Percentiles rank a stretch among this genome's conserved stretches.
Conservation (phyloP, 1,140 invertebrate species). For the Lepidostoma basale region DNA sequence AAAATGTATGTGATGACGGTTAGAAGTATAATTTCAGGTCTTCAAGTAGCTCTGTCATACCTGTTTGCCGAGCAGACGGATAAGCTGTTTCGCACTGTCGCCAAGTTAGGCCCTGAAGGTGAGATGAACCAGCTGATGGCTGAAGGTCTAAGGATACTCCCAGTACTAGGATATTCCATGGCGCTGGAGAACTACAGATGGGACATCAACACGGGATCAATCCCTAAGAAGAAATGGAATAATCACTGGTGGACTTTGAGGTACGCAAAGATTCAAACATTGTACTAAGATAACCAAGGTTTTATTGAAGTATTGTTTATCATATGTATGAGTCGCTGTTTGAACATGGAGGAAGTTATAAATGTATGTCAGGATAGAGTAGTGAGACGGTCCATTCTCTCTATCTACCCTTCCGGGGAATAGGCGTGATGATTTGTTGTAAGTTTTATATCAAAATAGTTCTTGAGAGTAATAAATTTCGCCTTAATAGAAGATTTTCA, state of each 20-base stretch:
- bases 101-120: slow-evolving; percentile 52
- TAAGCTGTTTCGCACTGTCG: slow-evolving; percentile 51
- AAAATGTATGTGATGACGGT: no score
- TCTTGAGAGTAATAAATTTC: neutral
- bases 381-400: no score
- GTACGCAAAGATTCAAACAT: slow-evolving; percentile 49
- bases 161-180: slow-evolving; percentile 65
- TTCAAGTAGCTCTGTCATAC: slow-evolving; percentile 76
- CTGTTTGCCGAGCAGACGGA: slow-evolving; percentile 67
- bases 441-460: neutral
- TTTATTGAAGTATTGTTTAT: no score
- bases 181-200: slow-evolving; percentile 65
- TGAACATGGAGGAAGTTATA: no score
- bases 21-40: slow-evolving; percentile 59
- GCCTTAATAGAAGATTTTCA: neutral
- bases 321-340: no score
- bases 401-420: no score
- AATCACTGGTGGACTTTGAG: slow-evolving; percentile 67
- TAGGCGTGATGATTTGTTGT: no score
- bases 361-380: no score
- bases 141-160: slow-evolving; percentile 68
- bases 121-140: slow-evolving; percentile 67
- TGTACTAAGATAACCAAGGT: no score
- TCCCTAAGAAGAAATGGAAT: slow-evolving; percentile 61
- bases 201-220: slow-evolving; percentile 65